Percentiles rank a stretch among this genome's conserved stretches.
Conservation (phyloP, 2,797 vertebrate species). For the Chrosomus eos region DNA sequence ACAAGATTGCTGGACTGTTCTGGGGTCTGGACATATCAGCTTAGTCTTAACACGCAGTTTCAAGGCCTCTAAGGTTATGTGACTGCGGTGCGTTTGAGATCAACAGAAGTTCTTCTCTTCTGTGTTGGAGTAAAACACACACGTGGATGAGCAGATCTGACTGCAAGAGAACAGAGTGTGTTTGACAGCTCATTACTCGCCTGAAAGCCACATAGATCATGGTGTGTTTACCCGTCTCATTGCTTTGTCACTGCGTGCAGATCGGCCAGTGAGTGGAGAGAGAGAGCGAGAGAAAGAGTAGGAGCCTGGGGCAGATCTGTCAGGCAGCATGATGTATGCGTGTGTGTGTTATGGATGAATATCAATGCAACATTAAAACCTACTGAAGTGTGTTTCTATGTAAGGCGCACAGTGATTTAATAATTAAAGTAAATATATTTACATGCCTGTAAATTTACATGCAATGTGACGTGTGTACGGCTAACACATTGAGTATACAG, state of each 20-base stretch:
- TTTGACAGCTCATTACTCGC: constrained; percentile 65
- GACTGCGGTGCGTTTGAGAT: background rate
- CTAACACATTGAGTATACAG: background rate
- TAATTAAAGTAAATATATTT: background rate
- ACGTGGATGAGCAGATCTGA: constrained; percentile 40
- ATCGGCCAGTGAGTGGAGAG: constrained; percentile 3
- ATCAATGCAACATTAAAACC: constrained; percentile 37
- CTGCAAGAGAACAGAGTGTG: constrained; percentile 52
- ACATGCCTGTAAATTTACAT: background rate
- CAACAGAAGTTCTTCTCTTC: constrained; percentile 9
- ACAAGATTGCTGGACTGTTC: background rate
- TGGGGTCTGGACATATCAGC: background rate
- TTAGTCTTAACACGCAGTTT: background rate
- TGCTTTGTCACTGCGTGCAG: constrained; percentile 50
- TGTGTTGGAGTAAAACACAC: constrained; percentile 17
- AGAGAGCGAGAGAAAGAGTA: background rate
- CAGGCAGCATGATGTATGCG: constrained; percentile 39
- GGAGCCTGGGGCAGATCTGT: constrained; percentile 43
- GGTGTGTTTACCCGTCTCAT: constrained; percentile 56
- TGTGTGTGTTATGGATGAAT: constrained; percentile 45
- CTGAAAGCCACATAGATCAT: constrained; percentile 58
- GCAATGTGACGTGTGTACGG: background rate
- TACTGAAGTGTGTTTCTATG: background rate
- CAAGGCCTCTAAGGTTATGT: background rate
- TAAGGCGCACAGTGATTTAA: background rate